Evolutionary conservation across 2,888 invertebrate species (phyloP).

Genomic region (Mystacides longicornis): DNA sequence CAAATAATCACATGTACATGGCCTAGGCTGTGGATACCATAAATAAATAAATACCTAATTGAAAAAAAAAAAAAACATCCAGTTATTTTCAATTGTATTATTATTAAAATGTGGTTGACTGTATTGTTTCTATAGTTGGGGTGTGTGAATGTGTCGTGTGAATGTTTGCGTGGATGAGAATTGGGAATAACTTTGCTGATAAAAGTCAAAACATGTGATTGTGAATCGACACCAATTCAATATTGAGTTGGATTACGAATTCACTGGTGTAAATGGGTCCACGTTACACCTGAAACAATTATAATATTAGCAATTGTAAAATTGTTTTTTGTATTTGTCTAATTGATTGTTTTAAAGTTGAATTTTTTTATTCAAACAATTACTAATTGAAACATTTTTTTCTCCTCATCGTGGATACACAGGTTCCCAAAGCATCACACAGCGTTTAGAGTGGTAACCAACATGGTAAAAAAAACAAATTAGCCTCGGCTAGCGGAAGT

Average conservation of each 20-base stretch:
- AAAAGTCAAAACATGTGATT: no score
- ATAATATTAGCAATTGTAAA: no score
- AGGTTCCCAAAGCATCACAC: slow-evolving; percentile 22
- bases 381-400: slow-evolving; percentile 26
- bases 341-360: no score
- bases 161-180: slow-evolving; percentile 24
- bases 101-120: slow-evolving; percentile 10
- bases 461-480: slow-evolving; percentile 15
- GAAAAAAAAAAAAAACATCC: neutral
- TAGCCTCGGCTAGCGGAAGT: slow-evolving; percentile 12
- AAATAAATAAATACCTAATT: neutral
- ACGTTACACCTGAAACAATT: no score
- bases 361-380: no score
- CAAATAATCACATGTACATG: no score
- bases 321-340: no score
- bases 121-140: slow-evolving; percentile 30
- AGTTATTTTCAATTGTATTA: neutral
- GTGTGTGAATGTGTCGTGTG: slow-evolving; percentile 31
- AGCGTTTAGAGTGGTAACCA: slow-evolving; percentile 13
- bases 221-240: no score
- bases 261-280: no score
- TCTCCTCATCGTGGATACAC: slow-evolving; percentile 26
- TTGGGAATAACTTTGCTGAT: slow-evolving; percentile 22
- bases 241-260: no score
- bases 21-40: neutral